phyloP scores from a whole-genome alignment of 2,888 invertebrate genomes.

The Protophormia terraenovae region DNA sequence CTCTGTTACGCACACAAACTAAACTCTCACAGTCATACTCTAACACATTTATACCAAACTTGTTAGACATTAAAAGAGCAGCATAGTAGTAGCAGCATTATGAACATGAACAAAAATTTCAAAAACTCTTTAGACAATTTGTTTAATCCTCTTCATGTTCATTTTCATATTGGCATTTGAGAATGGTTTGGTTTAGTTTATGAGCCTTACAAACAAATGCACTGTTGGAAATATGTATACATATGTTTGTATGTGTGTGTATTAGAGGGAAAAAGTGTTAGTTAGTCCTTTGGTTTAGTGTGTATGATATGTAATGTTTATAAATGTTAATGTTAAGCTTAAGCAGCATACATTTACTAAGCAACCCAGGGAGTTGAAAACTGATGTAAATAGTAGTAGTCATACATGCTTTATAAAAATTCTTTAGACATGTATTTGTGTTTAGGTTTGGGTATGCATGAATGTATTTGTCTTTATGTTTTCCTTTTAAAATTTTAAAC shows the following conservation, averaged over 20 bases:
- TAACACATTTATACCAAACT: background rate
- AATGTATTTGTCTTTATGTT: background rate
- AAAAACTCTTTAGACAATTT: constrained; percentile 8
- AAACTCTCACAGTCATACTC: background rate
- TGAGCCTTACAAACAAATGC: background rate
- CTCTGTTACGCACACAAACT: background rate
- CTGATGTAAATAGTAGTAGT: background rate
- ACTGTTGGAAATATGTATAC: background rate
- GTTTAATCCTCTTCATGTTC: constrained; percentile 3
- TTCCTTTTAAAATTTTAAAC: background rate
- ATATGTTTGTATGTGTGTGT: background rate
- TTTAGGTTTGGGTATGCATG: background rate
- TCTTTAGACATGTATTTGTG: background rate
- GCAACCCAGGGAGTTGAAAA: background rate
- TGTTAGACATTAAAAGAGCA: background rate
- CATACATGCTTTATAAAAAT: background rate
- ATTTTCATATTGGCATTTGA: background rate
- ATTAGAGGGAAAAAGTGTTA: background rate
- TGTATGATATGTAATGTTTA: background rate
- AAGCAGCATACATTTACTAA: too few species aligned
- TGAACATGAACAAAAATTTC: background rate
- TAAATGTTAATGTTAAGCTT: background rate
- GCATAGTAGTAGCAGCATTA: background rate
- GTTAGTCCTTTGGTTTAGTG: background rate
- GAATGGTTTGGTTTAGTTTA: background rate